A percentile compares a stretch with the other conserved stretches of the same genome.
phyloP scores from a whole-genome alignment of 1,140 invertebrate species.

The Macrosteles quadrilineatus region DNA sequence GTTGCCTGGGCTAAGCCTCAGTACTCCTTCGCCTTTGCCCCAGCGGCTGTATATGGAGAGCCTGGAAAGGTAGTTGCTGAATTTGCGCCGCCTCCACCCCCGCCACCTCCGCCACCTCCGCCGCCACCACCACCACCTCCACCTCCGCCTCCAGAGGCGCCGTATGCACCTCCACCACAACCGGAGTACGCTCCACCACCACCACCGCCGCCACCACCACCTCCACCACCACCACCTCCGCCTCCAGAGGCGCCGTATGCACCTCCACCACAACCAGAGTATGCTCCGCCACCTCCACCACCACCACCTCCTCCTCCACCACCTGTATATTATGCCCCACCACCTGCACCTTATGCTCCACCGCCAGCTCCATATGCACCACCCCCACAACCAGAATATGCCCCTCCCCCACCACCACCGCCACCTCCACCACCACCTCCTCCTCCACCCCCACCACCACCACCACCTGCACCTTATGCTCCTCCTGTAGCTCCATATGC shows the following conservation, averaged over 20 bases:
- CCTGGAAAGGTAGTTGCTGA: neutral
- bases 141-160: conserved; percentile 9
- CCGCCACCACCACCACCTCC: conserved; percentile 10
- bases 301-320: neutral
- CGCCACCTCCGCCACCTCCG: neutral
- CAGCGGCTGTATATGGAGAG: neutral
- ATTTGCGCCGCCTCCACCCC: neutral
- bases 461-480: neutral
- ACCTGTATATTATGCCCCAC: neutral
- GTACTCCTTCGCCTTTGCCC: neutral
- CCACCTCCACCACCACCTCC: neutral
- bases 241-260: neutral
- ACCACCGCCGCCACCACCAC: conserved; percentile 17
- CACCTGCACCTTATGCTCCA: conserved; percentile 2
- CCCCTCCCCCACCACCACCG: neutral
- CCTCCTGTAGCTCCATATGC: neutral
- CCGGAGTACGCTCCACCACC: neutral
- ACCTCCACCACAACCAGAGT: neutral
- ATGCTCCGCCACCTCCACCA: neutral
- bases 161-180: neutral
- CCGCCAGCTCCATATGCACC: neutral
- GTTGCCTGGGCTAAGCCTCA: neutral
- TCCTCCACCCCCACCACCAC: neutral
- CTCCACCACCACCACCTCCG: neutral
- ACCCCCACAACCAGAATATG: neutral